Base-by-base conservation (phyloP, 2,797 vertebrate species). In the Myiotriccus ornatus region DNA sequence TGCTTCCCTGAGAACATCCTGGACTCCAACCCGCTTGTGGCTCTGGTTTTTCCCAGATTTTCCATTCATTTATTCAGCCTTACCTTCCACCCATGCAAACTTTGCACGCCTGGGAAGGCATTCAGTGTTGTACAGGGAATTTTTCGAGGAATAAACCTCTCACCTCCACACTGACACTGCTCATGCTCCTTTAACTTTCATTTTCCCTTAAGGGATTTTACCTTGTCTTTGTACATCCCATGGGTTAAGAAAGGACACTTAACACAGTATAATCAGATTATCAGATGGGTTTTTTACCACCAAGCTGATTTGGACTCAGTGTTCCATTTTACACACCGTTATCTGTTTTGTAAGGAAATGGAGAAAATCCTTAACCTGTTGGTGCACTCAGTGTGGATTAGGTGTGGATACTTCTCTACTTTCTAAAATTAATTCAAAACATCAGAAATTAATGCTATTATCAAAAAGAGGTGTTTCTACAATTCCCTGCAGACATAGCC, bases 1-100 rank as follows among this genome's bases (percentile, higher is more conserved):
- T 34, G 32, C n/a, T 55, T 49, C 16, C 12, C 57, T 35, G 37
- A 74, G n/a, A 50, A 15, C n/a, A 10, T 28, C 44, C 14, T 25
- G 28, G 20, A 14, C 34, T 22, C 52, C 39, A 60, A 30, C 25
- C 16, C 1, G 0, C 32, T 28, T 21, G 4, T 9, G 24, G 1
- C 28, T 43, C 24, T 10, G 41, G 3, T 2, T 4, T 43, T 79
- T 73, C 47, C 50, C 23, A 49, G 6, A 14, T 49, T 65, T 81
- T 70, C 56, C 28, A 20, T n/a, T 62, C 3, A 3, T 60, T 77
- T 65, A 7, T 55, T 15, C 56, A 43, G 4, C 9, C 7, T 77
- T 37, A 6, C 37, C 44, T 52, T 43, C 35, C 49, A 49, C 6
- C 10, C 39, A 17, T 0, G 0, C 17, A n/a, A 27, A 13, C 2